These are phyloP conservation scores for Halictus quadricinctus DNA, from an alignment of 2,888 invertebrate genomes.

Conservation along the genomic window DNA sequence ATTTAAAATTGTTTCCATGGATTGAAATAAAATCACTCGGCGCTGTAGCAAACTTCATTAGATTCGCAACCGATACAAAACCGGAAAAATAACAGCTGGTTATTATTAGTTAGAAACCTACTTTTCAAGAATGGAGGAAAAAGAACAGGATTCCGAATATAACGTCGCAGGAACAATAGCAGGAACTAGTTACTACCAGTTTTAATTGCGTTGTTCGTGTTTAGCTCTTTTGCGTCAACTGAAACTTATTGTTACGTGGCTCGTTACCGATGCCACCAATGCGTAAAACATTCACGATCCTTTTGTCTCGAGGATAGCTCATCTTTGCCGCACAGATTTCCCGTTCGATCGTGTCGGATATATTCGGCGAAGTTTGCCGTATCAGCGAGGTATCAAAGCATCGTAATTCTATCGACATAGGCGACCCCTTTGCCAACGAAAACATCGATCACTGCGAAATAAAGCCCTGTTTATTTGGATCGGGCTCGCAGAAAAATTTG, in stretches of 20 bases:
- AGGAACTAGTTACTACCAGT: constrained; percentile 8
- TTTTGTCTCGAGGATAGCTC: background rate
- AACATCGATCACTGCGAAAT: background rate
- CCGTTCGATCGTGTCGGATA: background rate
- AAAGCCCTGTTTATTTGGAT: background rate
- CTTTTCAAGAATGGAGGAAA: background rate
- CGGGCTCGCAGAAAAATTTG: background rate
- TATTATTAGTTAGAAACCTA: background rate
- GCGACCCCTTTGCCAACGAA: background rate
- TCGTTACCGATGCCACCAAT: background rate
- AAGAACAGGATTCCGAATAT: background rate
- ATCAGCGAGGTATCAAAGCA: background rate
- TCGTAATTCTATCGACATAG: background rate
- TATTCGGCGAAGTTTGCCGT: background rate
- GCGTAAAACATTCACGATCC: background rate
- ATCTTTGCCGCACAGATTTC: background rate
- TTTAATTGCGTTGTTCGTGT: background rate
- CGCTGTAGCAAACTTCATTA: background rate
- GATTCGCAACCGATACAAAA: background rate
- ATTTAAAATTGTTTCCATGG: background rate
- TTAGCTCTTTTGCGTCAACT: background rate
- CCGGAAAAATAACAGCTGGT: background rate
- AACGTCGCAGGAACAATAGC: background rate
- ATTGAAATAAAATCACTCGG: background rate
- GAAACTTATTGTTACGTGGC: background rate